Percentiles rank a stretch among this genome's conserved stretches.
These are phyloP conservation scores for Capitulum mitella DNA, from an alignment of 2,888 invertebrate genomes.

Conservation along the genomic window DNA sequence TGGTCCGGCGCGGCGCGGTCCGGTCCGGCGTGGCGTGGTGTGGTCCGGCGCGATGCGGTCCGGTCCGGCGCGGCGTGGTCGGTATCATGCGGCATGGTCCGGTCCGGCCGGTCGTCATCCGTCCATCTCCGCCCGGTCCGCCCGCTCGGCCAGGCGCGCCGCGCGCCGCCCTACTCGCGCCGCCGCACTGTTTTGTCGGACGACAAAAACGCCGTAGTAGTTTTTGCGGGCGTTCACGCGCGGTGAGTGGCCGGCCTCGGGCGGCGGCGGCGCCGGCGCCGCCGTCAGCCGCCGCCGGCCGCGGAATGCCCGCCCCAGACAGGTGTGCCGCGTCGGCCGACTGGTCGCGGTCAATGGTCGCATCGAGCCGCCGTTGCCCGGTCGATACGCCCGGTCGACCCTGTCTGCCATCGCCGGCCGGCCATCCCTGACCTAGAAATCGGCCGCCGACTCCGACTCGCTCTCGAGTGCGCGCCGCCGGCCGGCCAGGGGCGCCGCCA, in stretches of 20 bases:
- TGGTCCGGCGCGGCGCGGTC: too few species aligned
- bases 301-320: too few species aligned
- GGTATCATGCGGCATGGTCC: too few species aligned
- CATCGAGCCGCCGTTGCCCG: not conserved
- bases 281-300: too few species aligned
- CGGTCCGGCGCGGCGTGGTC: too few species aligned
- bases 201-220: not conserved
- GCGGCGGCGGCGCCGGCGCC: too few species aligned
- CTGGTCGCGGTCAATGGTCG: not conserved
- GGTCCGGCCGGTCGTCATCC: too few species aligned
- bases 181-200: not conserved
- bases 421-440: slow-evolving; percentile 7
- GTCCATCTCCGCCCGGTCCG: not conserved
- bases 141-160: not conserved
- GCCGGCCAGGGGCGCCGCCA: too few species aligned
- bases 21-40: too few species aligned
- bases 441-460: too few species aligned
- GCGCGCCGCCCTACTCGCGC: not conserved
- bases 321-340: not conserved
- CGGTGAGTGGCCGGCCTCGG: not conserved
- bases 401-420: slow-evolving; percentile 8
- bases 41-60: too few species aligned
- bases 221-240: not conserved
- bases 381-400: slow-evolving; percentile 23
- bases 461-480: too few species aligned